Evolutionary conservation across 2,888 invertebrate species (phyloP).

Genomic region (Azorinus chamasolen): DNA sequence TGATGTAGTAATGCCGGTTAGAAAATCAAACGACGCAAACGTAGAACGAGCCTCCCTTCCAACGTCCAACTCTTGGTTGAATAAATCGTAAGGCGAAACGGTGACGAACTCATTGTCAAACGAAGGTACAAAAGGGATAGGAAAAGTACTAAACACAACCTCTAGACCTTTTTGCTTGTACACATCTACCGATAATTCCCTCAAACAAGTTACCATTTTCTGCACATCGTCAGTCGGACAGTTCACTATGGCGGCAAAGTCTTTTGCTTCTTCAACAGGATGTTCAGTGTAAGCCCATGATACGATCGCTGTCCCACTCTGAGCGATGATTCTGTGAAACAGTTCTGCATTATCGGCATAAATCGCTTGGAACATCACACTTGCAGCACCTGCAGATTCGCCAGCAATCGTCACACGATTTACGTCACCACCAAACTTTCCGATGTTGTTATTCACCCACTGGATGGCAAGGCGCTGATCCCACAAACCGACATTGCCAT

Average conservation of each 20-base stretch:
- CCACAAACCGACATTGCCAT: conserved; percentile 96
- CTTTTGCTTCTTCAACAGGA: conserved; percentile 89
- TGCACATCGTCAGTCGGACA: conserved; percentile 53
- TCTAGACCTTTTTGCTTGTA: conserved; percentile 38
- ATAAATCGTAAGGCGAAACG: too few species aligned
- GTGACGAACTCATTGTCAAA: too few species aligned
- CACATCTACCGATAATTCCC: conserved; percentile 30
- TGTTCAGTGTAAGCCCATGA: conserved; percentile 60
- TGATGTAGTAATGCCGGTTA: conserved; percentile 97
- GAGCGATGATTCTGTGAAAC: conserved; percentile 73
- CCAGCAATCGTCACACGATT: conserved; percentile 73
- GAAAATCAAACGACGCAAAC: conserved; percentile 89
- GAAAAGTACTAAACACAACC: conserved; percentile 6
- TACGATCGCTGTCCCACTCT: conserved; percentile 65
- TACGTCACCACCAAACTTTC: conserved; percentile 74
- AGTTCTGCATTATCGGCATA: conserved; percentile 65
- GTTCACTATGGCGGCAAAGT: conserved; percentile 87
- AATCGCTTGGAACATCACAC: conserved; percentile 71
- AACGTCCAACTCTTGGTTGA: too few species aligned
- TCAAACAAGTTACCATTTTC: conserved; percentile 52
- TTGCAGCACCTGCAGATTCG: conserved; percentile 75
- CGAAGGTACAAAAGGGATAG: conserved; percentile 90
- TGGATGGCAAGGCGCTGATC: conserved; percentile 97
- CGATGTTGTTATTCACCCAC: conserved; percentile 97
- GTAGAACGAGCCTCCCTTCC: too few species aligned